Base-by-base conservation (phyloP, 2,113 vertebrate genomes). In the Glaucidium brasilianum region DNA sequence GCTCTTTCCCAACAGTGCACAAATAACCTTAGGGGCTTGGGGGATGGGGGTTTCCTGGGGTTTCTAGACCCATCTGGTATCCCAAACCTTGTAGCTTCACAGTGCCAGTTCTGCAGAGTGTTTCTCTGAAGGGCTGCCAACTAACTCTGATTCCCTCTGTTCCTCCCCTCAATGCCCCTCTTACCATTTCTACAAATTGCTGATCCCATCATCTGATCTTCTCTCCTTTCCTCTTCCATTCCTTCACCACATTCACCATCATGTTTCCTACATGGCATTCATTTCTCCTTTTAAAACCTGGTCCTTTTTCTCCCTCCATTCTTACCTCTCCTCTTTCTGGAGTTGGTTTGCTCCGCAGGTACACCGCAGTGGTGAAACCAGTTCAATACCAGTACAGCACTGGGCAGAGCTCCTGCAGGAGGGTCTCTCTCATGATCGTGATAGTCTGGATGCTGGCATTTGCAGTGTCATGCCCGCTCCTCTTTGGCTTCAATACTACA, bases 401-500 rank as follows among this genome's bases (percentile, higher is more conserved):
- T 4, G 99, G 99, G 35, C 98, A 99, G 96, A 98, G 98, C 91
- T 99, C 99, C 93, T 99, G 98, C 92, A 98, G 98, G 64, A 98
- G 99, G 18, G 99, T 99, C n/a, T 98, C 98, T 50, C 78, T 98
- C 64, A 99, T 99, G 99, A 99, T 99, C 15, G 97, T 98, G 26
- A 86, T 98, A 0, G 99, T 99, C 75, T 99, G 99, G 99, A 97
- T 99, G 69, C 95, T 99, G 94, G 99, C 99, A 1, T 99, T 99
- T 1, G 97, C 99, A 0, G 99, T 99, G 69, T 99, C 99, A 15
- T 99, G 99, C 88, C 99, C 99, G 67, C 98, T 99, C 80, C 97
- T 99, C 90, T 99, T 99, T 49, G 99, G 99, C 89, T 99, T 99
- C 98, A 99, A 99, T 96, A 99, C 99, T 66, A 99, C 99, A 99